phyloP scores from a whole-genome alignment of 2,113 vertebrate genomes.

The Cathartes aura region DNA sequence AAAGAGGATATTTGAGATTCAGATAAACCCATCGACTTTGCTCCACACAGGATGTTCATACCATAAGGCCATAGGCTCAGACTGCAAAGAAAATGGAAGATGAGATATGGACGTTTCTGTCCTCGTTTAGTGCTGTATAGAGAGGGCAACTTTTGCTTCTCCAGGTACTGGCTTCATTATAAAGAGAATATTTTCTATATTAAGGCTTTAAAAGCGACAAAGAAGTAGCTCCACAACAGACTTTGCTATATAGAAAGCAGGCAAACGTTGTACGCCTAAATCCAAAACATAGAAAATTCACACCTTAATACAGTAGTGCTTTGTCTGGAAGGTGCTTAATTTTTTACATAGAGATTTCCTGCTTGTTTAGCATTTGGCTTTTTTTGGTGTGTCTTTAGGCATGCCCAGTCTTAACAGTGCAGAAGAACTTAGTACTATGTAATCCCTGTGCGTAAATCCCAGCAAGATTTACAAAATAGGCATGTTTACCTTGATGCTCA shows the following conservation, averaged over 20 bases:
- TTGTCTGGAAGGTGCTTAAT: neutral
- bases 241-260: neutral
- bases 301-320: neutral
- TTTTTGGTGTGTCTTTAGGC: neutral
- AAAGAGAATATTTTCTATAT: neutral
- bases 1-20: neutral
- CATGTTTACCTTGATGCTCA: neutral
- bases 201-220: neutral
- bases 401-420: neutral
- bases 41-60: neutral
- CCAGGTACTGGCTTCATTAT: neutral
- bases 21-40: neutral
- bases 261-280: neutral
- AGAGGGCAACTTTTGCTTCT: neutral
- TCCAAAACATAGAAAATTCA: neutral
- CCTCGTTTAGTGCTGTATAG: neutral
- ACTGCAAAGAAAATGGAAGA: neutral
- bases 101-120: neutral
- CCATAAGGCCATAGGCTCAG: neutral
- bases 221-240: neutral
- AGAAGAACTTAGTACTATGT: neutral
- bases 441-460: neutral
- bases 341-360: neutral
- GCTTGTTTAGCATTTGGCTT: neutral
- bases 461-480: neutral